A percentile compares a stretch with the other conserved stretches of the same genome.
Evolutionary conservation across 2,888 invertebrate species (phyloP).

Genomic region (Agonopterix subpropinquella): DNA sequence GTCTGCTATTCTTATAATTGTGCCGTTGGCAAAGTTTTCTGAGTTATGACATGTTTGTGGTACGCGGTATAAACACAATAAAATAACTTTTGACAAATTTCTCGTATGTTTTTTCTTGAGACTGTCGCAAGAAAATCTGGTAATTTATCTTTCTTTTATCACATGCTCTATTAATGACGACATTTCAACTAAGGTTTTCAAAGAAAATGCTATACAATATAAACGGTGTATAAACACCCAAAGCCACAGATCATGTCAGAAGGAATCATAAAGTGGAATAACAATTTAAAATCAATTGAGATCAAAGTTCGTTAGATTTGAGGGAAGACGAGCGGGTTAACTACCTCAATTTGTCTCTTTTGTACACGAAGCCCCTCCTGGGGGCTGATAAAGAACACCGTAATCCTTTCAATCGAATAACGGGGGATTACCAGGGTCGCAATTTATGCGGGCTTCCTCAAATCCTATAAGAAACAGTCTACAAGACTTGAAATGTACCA

Average conservation of each 20-base stretch:
- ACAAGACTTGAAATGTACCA: slow-evolving; percentile 15
- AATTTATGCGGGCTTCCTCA: slow-evolving; percentile 39
- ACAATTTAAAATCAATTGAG: slow-evolving; percentile 7
- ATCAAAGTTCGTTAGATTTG: slow-evolving; percentile 3
- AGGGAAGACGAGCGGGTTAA: slow-evolving; percentile 18
- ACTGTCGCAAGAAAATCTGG: too few species aligned
- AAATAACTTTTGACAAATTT: slow-evolving; percentile 1
- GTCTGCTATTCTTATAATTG: slow-evolving; percentile 10
- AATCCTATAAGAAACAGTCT: slow-evolving; percentile 6
- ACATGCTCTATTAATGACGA: too few species aligned
- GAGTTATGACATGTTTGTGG: slow-evolving; percentile 9
- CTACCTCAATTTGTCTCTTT: slow-evolving; percentile 53
- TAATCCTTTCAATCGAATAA: slow-evolving; percentile 62
- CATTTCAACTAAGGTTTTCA: too few species aligned
- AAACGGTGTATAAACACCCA: too few species aligned
- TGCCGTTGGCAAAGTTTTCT: slow-evolving; percentile 14
- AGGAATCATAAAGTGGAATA: not conserved
- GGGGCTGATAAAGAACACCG: slow-evolving; percentile 52
- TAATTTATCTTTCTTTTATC: too few species aligned
- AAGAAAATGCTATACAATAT: too few species aligned
- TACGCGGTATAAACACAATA: slow-evolving; percentile 4
- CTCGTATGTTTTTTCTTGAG: slow-evolving; percentile 1
- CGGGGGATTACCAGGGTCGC: slow-evolving; percentile 39
- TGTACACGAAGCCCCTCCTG: slow-evolving; percentile 25
- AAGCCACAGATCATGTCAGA: too few species aligned